Conservation (phyloP, 1,140 invertebrate species). For the Wasmannia auropunctata region DNA sequence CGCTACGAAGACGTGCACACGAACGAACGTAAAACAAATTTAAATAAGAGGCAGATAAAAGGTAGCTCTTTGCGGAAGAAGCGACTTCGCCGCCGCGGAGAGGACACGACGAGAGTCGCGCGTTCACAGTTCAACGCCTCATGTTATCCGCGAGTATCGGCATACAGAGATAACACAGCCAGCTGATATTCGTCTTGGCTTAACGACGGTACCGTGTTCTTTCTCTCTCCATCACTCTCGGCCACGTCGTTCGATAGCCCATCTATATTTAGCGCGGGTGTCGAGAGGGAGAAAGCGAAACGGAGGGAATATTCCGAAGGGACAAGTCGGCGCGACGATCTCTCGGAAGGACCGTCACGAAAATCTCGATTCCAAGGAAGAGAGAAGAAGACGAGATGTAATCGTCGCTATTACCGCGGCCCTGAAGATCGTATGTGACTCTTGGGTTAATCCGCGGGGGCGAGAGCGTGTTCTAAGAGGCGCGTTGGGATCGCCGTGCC, state of each 20-base stretch:
- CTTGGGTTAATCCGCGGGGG: not conserved
- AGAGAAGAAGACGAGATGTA: not conserved
- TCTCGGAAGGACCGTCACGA: constrained; percentile 11
- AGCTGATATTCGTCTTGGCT: constrained; percentile 32
- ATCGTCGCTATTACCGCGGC: constrained; percentile 32
- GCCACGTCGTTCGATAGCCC: not conserved
- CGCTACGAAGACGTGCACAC: not conserved
- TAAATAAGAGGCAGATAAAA: not conserved
- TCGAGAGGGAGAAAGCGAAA: not conserved
- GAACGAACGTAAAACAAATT: constrained; percentile 1
- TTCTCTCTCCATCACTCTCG: not conserved
- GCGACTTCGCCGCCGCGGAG: not conserved
- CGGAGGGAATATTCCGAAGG: constrained; percentile 18
- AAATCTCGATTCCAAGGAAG: not conserved
- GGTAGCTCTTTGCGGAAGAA: constrained; percentile 31
- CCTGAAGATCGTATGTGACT: constrained; percentile 4
- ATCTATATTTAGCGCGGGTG: constrained; percentile 57
- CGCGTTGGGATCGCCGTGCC: not conserved
- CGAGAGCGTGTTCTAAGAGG: not conserved
- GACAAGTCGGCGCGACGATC: constrained; percentile 3
- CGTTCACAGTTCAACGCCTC: constrained; percentile 49
- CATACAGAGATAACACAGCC: not conserved
- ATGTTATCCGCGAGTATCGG: constrained; percentile 20
- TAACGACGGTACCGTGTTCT: constrained; percentile 54
- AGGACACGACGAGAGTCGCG: constrained; percentile 13